These are phyloP conservation scores for Ceratina calcarata DNA, from an alignment of 1,140 invertebrate genomes.

Conservation along the genomic window DNA sequence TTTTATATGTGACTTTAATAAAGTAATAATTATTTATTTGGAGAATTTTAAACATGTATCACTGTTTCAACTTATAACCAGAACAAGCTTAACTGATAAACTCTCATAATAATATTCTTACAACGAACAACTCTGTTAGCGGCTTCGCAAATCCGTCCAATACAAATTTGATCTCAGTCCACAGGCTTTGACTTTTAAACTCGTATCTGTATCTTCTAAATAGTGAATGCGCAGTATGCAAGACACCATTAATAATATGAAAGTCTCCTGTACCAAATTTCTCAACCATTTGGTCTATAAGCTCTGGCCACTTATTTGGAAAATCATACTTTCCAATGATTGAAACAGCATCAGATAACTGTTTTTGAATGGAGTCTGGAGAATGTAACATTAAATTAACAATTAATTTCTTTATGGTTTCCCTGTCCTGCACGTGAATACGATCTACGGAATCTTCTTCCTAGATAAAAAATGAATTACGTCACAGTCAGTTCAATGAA, in stretches of 20 bases:
- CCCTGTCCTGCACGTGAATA: conserved; percentile 90
- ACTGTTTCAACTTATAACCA: too few species aligned
- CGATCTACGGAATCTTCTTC: conserved; percentile 90
- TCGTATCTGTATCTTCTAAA: conserved; percentile 98
- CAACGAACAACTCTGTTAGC: conserved; percentile 93
- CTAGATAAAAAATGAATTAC: conserved; percentile 74
- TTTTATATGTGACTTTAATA: too few species aligned
- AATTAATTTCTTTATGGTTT: conserved; percentile 91
- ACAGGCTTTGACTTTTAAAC: conserved; percentile 96
- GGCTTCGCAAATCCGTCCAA: conserved; percentile 95
- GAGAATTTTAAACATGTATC: too few species aligned
- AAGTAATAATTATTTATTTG: too few species aligned
- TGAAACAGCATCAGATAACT: conserved; percentile 96
- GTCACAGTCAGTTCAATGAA: conserved; percentile 12
- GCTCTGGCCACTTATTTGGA: conserved; percentile 95
- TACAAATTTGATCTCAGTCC: conserved; percentile 98
- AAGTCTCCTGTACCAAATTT: conserved; percentile 95
- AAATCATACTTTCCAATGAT: conserved; percentile 97
- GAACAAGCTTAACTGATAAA: too few species aligned
- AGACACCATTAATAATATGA: conserved; percentile 95
- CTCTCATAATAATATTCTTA: conserved; percentile 77
- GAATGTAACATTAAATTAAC: conserved; percentile 96
- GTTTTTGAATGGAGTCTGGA: conserved; percentile 94
- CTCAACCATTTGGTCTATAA: conserved; percentile 95
- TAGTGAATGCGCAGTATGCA: conserved; percentile 96